These are phyloP conservation scores for Fregata magnificens DNA, from an alignment of 2,113 vertebrate species.

Conservation along the genomic window DNA sequence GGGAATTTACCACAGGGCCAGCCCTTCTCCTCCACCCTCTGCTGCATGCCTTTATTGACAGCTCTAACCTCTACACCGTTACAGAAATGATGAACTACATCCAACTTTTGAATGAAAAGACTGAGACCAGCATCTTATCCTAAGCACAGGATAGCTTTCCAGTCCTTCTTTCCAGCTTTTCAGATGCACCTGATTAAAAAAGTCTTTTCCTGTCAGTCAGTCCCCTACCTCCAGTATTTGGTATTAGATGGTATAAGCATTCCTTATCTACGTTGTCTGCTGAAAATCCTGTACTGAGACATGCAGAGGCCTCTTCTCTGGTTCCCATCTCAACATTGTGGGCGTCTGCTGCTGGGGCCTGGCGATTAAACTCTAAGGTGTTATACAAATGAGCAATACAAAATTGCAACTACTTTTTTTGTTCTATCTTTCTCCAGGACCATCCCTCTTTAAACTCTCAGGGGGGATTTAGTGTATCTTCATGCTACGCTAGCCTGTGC, in stretches of 20 bases:
- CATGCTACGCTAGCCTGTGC: neutral
- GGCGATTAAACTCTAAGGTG: neutral
- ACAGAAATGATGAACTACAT: neutral
- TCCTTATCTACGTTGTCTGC: neutral
- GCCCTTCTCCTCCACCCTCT: neutral
- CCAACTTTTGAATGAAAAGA: neutral
- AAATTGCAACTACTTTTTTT: neutral
- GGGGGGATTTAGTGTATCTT: neutral
- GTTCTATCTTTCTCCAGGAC: neutral
- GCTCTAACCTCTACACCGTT: neutral
- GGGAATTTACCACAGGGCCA: neutral
- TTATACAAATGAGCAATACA: neutral
- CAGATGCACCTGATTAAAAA: neutral
- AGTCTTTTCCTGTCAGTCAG: neutral
- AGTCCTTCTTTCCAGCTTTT: neutral
- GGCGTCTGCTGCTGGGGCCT: neutral
- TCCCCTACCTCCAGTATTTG: neutral
- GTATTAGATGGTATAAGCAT: neutral
- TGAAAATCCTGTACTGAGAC: neutral
- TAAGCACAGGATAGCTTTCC: neutral
- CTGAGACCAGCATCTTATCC: neutral
- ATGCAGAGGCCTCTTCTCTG: neutral
- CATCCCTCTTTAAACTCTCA: neutral
- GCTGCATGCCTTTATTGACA: accelerated
- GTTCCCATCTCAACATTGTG: neutral